These are phyloP conservation scores for Chymomyza caudatula DNA, from an alignment of 2,888 invertebrate species.

Conservation along the genomic window DNA sequence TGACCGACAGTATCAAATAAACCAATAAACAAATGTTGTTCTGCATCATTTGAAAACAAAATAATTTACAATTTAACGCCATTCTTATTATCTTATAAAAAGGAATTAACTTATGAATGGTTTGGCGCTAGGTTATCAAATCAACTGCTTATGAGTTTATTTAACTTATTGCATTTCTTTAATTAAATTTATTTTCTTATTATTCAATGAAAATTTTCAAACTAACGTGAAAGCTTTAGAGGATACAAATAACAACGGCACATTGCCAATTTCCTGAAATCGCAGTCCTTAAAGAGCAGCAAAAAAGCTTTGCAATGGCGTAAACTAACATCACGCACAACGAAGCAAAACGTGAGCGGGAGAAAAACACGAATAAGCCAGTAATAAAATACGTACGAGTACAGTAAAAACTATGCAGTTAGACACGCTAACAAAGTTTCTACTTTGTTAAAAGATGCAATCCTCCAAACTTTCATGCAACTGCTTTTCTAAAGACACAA, in stretches of 20 bases:
- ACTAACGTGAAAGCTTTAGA: background rate
- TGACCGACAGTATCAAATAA: background rate
- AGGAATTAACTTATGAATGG: slow-evolving; percentile 35
- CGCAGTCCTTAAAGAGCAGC: slow-evolving; percentile 21
- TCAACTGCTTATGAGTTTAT: background rate
- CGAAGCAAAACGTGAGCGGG: slow-evolving; percentile 14
- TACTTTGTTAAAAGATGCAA: too few species aligned
- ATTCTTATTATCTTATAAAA: slow-evolving; percentile 21
- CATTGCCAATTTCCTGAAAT: slow-evolving; percentile 58
- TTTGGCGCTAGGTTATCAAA: slow-evolving; percentile 31
- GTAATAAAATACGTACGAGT: slow-evolving; percentile 43
- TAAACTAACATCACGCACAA: slow-evolving; percentile 41
- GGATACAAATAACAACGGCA: background rate
- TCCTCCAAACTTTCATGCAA: too few species aligned
- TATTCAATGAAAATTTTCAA: background rate
- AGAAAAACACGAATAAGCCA: slow-evolving; percentile 33
- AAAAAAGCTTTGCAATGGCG: slow-evolving; percentile 46
- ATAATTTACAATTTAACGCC: slow-evolving; percentile 25
- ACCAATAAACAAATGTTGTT: background rate
- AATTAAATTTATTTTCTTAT: background rate
- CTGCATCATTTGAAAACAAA: slow-evolving; percentile 10
- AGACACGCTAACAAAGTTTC: too few species aligned
- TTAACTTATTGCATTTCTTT: background rate
- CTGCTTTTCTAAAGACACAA: too few species aligned
- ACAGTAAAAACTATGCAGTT: background rate